Percentiles rank a stretch among this genome's conserved stretches.
These are phyloP conservation scores for Dryoscopus gambensis DNA, from an alignment of 2,113 vertebrate species.

Conservation along the genomic window DNA sequence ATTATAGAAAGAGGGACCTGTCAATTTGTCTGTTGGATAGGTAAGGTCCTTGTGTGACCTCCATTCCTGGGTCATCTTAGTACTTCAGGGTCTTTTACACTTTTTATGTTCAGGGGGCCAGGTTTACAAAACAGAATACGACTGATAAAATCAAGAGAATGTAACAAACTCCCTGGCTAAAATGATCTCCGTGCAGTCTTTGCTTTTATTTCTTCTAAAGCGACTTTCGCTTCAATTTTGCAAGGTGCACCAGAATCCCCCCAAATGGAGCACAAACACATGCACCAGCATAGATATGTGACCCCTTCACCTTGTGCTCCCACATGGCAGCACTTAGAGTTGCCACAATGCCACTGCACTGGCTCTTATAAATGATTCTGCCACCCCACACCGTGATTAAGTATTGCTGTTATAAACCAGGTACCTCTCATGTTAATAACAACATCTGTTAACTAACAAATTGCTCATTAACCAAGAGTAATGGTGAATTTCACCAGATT, in stretches of 20 bases:
- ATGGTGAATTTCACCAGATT: conserved; percentile 60
- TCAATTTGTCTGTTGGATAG: neutral
- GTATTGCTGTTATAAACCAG: conserved; percentile 73
- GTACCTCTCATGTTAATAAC: conserved; percentile 58
- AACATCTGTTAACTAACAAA: conserved; percentile 72
- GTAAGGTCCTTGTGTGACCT: neutral
- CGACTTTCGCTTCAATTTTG: neutral
- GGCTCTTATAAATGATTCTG: conserved; percentile 27
- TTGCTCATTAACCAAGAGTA: conserved; percentile 68
- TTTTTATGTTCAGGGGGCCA: neutral
- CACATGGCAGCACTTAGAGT: conserved; percentile 37
- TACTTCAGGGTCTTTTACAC: neutral
- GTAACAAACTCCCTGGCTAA: neutral
- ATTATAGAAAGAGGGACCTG: neutral
- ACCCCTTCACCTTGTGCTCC: conserved; percentile 8
- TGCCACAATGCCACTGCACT: neutral
- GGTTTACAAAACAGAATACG: neutral
- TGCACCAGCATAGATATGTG: neutral
- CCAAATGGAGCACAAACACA: neutral
- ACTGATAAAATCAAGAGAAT: neutral
- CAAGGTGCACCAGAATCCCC: neutral
- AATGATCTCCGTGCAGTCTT: neutral
- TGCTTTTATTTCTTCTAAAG: neutral
- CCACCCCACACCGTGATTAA: conserved; percentile 54
- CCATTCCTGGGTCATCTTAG: neutral